Evolutionary conservation across 2,797 vertebrate species (phyloP).

Genomic region (Lindbergichthys nudifrons): DNA sequence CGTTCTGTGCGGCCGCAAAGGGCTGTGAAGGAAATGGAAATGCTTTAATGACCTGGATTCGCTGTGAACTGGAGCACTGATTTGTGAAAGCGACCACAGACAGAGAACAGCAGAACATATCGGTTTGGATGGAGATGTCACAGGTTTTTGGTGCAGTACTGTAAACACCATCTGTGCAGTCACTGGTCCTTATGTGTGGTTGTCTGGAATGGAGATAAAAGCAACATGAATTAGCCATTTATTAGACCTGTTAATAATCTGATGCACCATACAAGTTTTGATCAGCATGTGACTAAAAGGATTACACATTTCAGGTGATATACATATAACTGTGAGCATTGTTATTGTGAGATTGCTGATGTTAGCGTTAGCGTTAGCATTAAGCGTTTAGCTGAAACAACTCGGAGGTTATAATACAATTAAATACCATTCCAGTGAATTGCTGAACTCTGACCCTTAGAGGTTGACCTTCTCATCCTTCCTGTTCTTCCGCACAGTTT

Average conservation of each 20-base stretch:
- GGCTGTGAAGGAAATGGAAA: conserved; percentile 23
- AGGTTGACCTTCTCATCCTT: not conserved
- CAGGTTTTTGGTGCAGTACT: conserved; percentile 38
- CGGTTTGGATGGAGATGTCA: conserved; percentile 49
- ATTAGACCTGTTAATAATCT: not conserved
- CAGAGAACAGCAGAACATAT: conserved; percentile 44
- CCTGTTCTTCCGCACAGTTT: conserved; percentile 4
- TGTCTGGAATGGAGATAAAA: conserved; percentile 6
- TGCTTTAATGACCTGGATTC: conserved; percentile 11
- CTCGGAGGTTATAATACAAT: too few species aligned
- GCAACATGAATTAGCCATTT: not conserved
- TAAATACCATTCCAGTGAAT: too few species aligned
- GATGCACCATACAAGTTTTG: not conserved
- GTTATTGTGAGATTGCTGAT: too few species aligned
- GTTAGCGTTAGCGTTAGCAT: too few species aligned
- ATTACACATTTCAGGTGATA: too few species aligned
- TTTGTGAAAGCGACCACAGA: conserved; percentile 27
- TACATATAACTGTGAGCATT: too few species aligned
- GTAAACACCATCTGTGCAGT: conserved; percentile 59
- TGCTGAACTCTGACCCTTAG: not conserved
- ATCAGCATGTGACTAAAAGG: too few species aligned
- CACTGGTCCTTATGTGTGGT: conserved; percentile 17
- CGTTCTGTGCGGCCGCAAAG: conserved; percentile 4
- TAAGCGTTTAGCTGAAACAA: too few species aligned
- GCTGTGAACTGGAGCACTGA: conserved; percentile 18